These are phyloP conservation scores for Lucinisca nassula DNA, from an alignment of 2,888 invertebrate species.

Conservation along the genomic window DNA sequence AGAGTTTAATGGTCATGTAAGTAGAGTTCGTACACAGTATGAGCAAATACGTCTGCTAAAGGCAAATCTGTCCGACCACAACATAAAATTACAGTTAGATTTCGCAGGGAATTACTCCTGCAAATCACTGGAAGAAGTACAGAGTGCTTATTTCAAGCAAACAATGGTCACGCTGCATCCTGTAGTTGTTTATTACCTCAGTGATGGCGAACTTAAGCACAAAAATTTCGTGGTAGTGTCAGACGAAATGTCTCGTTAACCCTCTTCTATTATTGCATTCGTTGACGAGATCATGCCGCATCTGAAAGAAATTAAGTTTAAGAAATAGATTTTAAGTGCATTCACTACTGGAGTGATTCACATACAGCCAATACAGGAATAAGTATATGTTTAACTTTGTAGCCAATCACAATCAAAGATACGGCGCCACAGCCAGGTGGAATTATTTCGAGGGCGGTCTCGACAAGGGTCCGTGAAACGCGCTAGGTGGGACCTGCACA, in stretches of 20 bases:
- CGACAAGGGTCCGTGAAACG: slow-evolving; percentile 69
- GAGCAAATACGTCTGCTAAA: slow-evolving; percentile 36
- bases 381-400: slow-evolving; percentile 58
- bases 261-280: slow-evolving; percentile 62
- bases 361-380: slow-evolving; percentile 71
- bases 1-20: slow-evolving; percentile 61
- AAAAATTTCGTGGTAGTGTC: slow-evolving; percentile 57
- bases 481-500: slow-evolving; percentile 59
- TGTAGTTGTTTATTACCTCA: slow-evolving; percentile 56
- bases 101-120: slow-evolving; percentile 66
- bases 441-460: slow-evolving; percentile 69
- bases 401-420: slow-evolving; percentile 32
- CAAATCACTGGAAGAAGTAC: slow-evolving; percentile 55
- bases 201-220: slow-evolving; percentile 30
- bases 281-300: slow-evolving; percentile 50
- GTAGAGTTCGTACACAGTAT: slow-evolving; percentile 59
- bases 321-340: slow-evolving; percentile 12
- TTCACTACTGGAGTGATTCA: slow-evolving; percentile 69
- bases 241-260: slow-evolving; percentile 62
- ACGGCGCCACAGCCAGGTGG: slow-evolving; percentile 53
- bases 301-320: slow-evolving; percentile 30
- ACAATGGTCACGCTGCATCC: slow-evolving; percentile 65
- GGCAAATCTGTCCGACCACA: slow-evolving; percentile 34
- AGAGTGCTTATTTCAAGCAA: slow-evolving; percentile 60
- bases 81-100: slow-evolving; percentile 50